Evolutionary conservation across 2,888 invertebrate genomes (phyloP).

Genomic region (Diarsia mendica): DNA sequence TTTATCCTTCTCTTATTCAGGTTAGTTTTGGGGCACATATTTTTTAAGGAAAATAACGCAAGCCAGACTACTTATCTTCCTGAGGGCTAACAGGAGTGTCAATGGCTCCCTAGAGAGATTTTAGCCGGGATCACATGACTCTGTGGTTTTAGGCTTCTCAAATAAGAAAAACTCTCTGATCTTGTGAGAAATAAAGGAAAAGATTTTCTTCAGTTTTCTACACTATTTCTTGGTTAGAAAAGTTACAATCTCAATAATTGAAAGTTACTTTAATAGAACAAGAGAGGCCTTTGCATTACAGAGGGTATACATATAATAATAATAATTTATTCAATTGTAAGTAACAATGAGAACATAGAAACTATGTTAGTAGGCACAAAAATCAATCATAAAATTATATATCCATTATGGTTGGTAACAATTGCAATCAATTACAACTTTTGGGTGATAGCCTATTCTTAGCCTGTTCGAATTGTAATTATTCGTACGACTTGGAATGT

Average conservation of each 20-base stretch:
- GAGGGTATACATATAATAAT: not conserved
- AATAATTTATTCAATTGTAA: too few relatives aligned
- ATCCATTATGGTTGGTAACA: too few relatives aligned
- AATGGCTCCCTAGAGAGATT: slow-evolving; percentile 7
- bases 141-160: not conserved
- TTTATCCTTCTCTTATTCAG: not conserved
- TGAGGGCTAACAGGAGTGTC: not conserved
- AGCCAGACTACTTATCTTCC: not conserved
- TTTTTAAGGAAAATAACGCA: not conserved
- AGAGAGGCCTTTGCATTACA: not conserved
- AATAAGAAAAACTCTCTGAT: not conserved
- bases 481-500: too few relatives aligned
- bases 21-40: not conserved
- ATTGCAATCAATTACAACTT: too few relatives aligned
- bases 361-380: too few relatives aligned
- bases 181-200: not conserved
- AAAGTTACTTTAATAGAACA: not conserved
- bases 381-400: too few relatives aligned
- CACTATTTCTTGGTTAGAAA: slow-evolving; percentile 3
- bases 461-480: too few relatives aligned
- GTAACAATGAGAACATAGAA: too few relatives aligned
- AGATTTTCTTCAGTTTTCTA: not conserved
- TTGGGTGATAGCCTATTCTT: too few relatives aligned
- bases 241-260: not conserved
- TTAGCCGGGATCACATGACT: not conserved